Base-by-base conservation (phyloP, 2,113 vertebrate genomes). In the Marmota flaviventris region DNA sequence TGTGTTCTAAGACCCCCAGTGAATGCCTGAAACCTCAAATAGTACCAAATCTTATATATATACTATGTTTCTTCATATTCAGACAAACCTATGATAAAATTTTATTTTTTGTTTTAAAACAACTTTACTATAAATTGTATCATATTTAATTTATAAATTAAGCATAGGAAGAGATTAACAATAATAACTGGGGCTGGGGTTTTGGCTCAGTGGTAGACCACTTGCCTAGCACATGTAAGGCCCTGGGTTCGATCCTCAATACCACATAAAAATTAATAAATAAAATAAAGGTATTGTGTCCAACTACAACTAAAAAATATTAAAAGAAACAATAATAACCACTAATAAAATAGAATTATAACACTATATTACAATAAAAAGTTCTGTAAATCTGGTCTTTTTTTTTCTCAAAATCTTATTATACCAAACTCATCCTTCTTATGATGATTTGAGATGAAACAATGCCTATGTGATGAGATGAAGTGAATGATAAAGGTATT, bases 271-370 rank as follows among this genome's bases (percentile, higher is more conserved):
- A 45, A 8, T 45, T 9, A 45, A 45, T 45, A 45, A 45, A 45
- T 45, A 45, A 45, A 45, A 45, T 45, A 45, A 45, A 45, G 45
- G 45, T 45, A 45, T 45, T 45, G 45, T 45, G 45, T 45, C 45
- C 45, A 45, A 45, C 45, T 45, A 45, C 45, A 45, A 45, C 45
- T 45, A 45, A 45, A 45, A 45, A 45, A 45, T 45, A 45, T 45
- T 45, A 45, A 45, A 45, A 45, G 45, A 45, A 77, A 37, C 37
- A 63, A 61, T 20, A 77, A 12, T 86, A 76, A 27, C 11, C 45
- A 76, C 11, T 45, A 93, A 69, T 93, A 78, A 78, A 86, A 93
- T 78, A 56, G 42, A 86, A 67, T 70, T 87, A 27, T 48, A 78
- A n/a, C 20, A n/a, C 32, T 37, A 79, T n/a, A 45, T 78, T 45